Percentiles rank a stretch among this genome's conserved stretches.
Conservation (phyloP, 2,113 vertebrate genomes). For the Oenanthe oenanthe region DNA sequence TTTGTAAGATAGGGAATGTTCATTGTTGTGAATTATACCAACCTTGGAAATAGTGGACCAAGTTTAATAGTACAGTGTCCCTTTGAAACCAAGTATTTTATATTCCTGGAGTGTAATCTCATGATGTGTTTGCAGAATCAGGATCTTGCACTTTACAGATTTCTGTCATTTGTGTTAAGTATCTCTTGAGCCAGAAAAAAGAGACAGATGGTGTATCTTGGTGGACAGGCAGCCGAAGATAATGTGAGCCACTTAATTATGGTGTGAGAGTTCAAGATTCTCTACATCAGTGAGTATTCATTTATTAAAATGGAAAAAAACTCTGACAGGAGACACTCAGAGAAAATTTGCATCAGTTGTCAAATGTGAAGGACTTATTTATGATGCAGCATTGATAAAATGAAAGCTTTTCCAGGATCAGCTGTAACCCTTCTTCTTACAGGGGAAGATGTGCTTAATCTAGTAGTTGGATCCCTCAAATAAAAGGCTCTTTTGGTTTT, state of each 20-base stretch:
- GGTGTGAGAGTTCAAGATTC: background rate
- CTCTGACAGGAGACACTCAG: background rate
- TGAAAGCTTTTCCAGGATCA: background rate
- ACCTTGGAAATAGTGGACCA: background rate
- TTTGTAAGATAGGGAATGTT: background rate
- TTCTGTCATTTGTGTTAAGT: background rate
- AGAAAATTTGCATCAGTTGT: background rate
- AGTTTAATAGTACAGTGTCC: background rate
- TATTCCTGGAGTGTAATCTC: background rate
- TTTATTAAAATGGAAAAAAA: background rate
- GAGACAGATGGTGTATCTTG: background rate
- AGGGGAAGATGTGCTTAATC: rapidly evolving
- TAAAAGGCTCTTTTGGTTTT: background rate
- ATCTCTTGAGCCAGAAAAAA: background rate
- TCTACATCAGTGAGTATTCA: background rate
- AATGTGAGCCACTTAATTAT: background rate
- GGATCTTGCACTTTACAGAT: background rate
- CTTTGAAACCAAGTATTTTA: background rate
- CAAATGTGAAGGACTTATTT: background rate
- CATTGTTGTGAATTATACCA: background rate
- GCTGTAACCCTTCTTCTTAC: background rate
- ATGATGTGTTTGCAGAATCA: background rate
- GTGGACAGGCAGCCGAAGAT: background rate
- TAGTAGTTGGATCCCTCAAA: background rate
- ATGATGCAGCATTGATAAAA: background rate